Evolutionary conservation across 2,888 invertebrate genomes (phyloP).

Genomic region (Chrysopilus asiliformis): DNA sequence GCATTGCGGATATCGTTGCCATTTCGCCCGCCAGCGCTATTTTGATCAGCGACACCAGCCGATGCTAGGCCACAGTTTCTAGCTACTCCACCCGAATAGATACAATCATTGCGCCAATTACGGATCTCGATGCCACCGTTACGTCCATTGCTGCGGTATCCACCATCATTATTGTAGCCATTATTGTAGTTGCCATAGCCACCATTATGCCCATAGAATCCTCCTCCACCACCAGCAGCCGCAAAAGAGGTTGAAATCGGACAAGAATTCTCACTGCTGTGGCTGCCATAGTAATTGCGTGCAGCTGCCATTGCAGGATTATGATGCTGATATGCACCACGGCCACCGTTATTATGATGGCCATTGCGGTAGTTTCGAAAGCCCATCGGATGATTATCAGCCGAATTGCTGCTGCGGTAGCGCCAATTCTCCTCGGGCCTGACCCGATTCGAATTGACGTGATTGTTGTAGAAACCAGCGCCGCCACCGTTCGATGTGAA

Average conservation of each 20-base stretch:
- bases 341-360: background rate
- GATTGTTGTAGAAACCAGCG: too few relatives aligned
- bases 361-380: conserved; percentile 12
- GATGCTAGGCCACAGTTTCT: conserved; percentile 23
- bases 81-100: conserved; percentile 24
- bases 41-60: conserved; percentile 8
- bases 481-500: too few relatives aligned
- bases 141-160: conserved; percentile 3
- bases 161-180: background rate
- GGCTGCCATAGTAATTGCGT: conserved; percentile 15
- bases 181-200: conserved; percentile 2
- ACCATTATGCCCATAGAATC: conserved; percentile 3
- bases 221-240: background rate
- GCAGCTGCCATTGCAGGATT: conserved; percentile 1
- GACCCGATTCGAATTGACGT: too few relatives aligned
- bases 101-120: conserved; percentile 34
- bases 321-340: conserved; percentile 1
- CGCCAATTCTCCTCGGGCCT: conserved; percentile 30
- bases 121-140: conserved; percentile 20
- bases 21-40: conserved; percentile 11
- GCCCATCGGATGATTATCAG: conserved; percentile 13
- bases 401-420: conserved; percentile 22
- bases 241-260: conserved; percentile 13
- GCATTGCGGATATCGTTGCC: conserved; percentile 6
- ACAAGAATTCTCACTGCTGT: conserved; percentile 22